Percentiles rank a stretch among this genome's conserved stretches.
These are phyloP conservation scores for Dendroctonus valens DNA, from an alignment of 1,140 invertebrate genomes.

Conservation along the genomic window DNA sequence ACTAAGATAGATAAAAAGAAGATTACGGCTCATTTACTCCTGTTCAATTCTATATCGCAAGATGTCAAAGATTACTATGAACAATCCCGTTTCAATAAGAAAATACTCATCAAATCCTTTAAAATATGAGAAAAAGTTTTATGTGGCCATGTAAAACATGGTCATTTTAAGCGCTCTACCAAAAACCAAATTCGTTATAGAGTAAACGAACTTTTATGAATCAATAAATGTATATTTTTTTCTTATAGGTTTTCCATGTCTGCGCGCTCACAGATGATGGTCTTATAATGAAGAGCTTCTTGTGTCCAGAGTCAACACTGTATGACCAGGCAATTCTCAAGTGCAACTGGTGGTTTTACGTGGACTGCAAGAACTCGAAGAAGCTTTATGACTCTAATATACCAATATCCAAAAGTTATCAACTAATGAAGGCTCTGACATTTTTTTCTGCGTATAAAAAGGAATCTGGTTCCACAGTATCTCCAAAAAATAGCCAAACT, in stretches of 20 bases:
- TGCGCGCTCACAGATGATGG: slow-evolving; percentile 86
- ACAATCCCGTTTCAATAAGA: too few species aligned
- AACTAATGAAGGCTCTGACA: slow-evolving; percentile 83
- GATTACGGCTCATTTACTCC: too few species aligned
- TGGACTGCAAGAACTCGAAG: slow-evolving; percentile 78
- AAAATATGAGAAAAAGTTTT: too few species aligned
- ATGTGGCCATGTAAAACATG: too few species aligned
- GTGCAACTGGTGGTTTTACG: slow-evolving; percentile 92
- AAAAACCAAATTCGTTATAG: too few species aligned
- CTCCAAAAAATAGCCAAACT: too few species aligned
- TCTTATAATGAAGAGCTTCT: slow-evolving; percentile 83
- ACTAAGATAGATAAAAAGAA: too few species aligned
- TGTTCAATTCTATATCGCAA: too few species aligned
- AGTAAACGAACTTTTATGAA: too few species aligned
- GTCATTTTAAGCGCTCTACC: too few species aligned
- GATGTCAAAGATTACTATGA: too few species aligned
- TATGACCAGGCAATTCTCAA: slow-evolving; percentile 87
- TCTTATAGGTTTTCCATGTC: slow-evolving; percentile 79
- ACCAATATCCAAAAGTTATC: slow-evolving; percentile 86
- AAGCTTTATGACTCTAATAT: slow-evolving; percentile 84
- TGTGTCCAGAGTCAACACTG: slow-evolving; percentile 83
- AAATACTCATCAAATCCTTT: too few species aligned
- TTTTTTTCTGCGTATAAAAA: slow-evolving; percentile 83
- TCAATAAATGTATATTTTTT: neutral
- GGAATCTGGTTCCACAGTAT: slow-evolving; percentile 46